Base-by-base conservation (phyloP, 1,140 invertebrate species). In the Drosophila kepulauana region DNA sequence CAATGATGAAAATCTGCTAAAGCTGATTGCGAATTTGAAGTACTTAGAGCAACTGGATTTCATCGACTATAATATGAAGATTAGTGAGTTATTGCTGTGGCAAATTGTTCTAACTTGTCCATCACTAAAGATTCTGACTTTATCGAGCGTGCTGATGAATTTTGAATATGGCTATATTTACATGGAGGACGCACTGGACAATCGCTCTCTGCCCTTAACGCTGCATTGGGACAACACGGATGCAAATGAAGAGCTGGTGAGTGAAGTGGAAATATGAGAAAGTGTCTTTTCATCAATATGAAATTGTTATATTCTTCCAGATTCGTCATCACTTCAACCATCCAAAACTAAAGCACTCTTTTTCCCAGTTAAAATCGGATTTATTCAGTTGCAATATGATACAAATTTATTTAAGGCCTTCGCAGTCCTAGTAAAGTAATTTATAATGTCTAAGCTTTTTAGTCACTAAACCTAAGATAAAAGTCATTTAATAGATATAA, bases 41-140 rank as follows among this genome's bases (percentile, higher is more conserved):
- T 4, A 8, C 3, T 10, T 73, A 25, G 35, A 59, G n/a, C 35
- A 52, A 16, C n/a, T 73, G 28, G 46, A 73, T 59, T 8, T 73
- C 1, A 8, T 61, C 2, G 35, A 59, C 10, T 38, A 15, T 6
- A 5, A 15, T 6, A 1, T 59, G 20, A 59, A 28, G 35, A 2
- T 25, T 2, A 8, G 3, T n/a, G 70, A 67, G 8, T 16, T 1
- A n/a, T 35, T 67, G 8, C 56, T 73, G 5, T 73, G 70, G 63
- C 46, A 30, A 46, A 46, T 20, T 3, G 16, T 73, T 7, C 15
- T 10, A 8, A 4, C n/a, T 3, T 45, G 54, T 7, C 28, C 38
- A 1, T 54, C 46, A 1, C 30, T 73, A 0, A 59, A 25, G 3
- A 41, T 46, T 11, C 4, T 73, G 5, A 59, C 59, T 43, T 59